Conservation (phyloP, 2,797 vertebrate species). For the Lemur catta region DNA sequence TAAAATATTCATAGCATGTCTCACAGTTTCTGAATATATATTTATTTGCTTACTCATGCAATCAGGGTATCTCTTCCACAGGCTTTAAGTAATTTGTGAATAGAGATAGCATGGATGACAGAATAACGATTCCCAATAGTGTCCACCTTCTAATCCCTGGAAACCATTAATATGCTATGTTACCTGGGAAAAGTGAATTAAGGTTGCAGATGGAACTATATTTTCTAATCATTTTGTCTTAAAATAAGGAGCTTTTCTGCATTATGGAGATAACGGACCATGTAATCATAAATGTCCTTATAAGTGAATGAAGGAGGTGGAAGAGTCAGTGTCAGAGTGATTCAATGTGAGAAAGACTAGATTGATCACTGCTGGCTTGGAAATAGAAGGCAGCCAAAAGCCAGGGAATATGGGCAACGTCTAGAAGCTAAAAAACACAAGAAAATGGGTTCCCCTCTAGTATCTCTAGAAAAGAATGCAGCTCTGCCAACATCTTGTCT, state of each 20-base stretch:
- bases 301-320: background rate
- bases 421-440: background rate
- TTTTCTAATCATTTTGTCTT: background rate
- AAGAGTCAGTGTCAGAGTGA: background rate
- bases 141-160: background rate
- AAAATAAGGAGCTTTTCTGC: background rate
- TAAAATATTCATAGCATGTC: background rate
- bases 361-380: background rate
- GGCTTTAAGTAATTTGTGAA: background rate
- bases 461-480: background rate
- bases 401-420: background rate
- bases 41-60: background rate
- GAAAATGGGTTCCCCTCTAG: background rate
- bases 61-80: background rate
- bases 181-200: background rate
- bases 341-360: background rate
- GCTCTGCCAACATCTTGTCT: background rate
- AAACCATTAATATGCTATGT: background rate
- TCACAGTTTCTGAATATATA: background rate
- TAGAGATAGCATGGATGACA: background rate
- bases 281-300: background rate
- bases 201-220: background rate
- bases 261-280: background rate
- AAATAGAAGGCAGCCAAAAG: background rate
- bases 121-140: background rate